phyloP scores from a whole-genome alignment of 2,797 vertebrate species.

The Antennarius maculatus region DNA sequence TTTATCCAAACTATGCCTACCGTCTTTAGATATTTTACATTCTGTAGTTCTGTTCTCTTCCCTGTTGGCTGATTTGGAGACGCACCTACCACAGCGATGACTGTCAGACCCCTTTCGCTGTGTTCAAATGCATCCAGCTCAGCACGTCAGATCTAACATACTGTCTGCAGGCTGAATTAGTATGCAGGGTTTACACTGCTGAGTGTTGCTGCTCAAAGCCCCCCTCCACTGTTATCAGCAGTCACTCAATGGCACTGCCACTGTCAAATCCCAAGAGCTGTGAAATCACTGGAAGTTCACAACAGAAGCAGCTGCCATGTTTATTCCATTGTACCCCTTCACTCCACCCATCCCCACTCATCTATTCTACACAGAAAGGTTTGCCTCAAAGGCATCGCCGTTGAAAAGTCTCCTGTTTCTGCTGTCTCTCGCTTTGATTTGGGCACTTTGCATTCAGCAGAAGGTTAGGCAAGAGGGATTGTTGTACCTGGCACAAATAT shows the following conservation, averaged over 20 bases:
- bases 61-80: neutral
- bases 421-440: slow-evolving; percentile 60
- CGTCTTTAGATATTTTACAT: neutral
- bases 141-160: slow-evolving; percentile 24
- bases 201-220: slow-evolving; percentile 63
- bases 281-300: slow-evolving; percentile 76
- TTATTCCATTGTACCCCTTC: slow-evolving; percentile 72
- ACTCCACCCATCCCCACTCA: slow-evolving; percentile 53
- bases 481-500: slow-evolving; percentile 69
- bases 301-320: slow-evolving; percentile 72
- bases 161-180: slow-evolving; percentile 64
- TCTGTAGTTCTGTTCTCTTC: neutral
- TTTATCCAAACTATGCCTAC: neutral
- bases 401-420: slow-evolving; percentile 57
- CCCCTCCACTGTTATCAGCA: slow-evolving; percentile 66
- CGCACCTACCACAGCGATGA: neutral
- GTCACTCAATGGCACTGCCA: slow-evolving; percentile 68
- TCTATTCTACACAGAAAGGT: slow-evolving; percentile 61
- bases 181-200: slow-evolving; percentile 64
- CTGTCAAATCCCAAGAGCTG: slow-evolving; percentile 75
- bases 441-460: slow-evolving; percentile 65
- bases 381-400: slow-evolving; percentile 70
- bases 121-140: neutral
- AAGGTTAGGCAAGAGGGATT: slow-evolving; percentile 51
- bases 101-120: neutral